Base-by-base conservation (phyloP, 1,140 invertebrate species). In the Drosophila ironensis region DNA sequence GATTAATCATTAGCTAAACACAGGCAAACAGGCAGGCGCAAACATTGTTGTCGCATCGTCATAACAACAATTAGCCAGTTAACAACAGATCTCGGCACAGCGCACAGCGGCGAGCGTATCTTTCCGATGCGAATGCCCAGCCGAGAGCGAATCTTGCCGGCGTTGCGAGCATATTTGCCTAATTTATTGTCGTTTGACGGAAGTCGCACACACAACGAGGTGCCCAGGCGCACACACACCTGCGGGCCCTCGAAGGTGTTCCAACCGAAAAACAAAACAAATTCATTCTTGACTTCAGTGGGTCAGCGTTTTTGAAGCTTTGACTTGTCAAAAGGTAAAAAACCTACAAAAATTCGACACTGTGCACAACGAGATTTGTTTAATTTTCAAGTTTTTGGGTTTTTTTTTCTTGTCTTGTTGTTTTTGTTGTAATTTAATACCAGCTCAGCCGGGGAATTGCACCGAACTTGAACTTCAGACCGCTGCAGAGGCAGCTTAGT, bases 381-480 rank as follows among this genome's bases (percentile, higher is more conserved):
- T 67, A 14, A 27, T 38, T 69, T 60, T 57, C 25, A 53, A 46
- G 41, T 81, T 77, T 82, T 67, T 57, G 45, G 22, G 11, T 12
- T 33, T 33, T 33, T 33, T 11, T 12, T 3, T 33, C 14, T 33
- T n/a, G n/a, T n/a, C 6, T 33, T 12, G 30, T 6, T n/a, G n/a
- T n/a, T n/a, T n/a, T n/a, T n/a, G n/a, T n/a, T n/a, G n/a, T n/a
- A n/a, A n/a, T n/a, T n/a, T n/a, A n/a, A n/a, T n/a, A n/a, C n/a
- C n/a, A n/a, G n/a, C n/a, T n/a, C n/a, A 54, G 33, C 63, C 53
- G 73, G 69, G 46, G 60, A 77, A 86, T 86, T 86, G 80, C 71
- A 86, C 20, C 81, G 80, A 86, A 86, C 80, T 86, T 86, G 80
- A 86, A 86, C 80, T 86, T 86, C 80, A 86, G 63, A 75, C 70